Evolutionary conservation across 2,797 vertebrate genomes (phyloP), one percentile per base, ranked within the genome.

Genomic region (Halcyon chelicuti): DNA sequence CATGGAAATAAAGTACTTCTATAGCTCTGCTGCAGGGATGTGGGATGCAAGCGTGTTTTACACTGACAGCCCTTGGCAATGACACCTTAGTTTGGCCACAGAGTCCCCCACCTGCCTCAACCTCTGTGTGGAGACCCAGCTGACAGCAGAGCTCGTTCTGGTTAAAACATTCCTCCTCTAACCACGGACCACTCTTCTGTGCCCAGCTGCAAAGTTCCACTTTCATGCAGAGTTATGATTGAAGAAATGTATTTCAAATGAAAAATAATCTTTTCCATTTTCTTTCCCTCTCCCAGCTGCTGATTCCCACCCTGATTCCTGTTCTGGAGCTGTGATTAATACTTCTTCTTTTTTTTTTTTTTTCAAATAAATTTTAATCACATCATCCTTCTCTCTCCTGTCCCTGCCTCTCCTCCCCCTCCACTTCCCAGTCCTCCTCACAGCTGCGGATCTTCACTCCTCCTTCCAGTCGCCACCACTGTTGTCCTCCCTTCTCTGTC

Each of bases 381-480:
- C 96, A 97, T 97, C 94, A 93, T 97, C 88, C 68, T 95, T 94
- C 79, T 95, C 95, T 93, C 70, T 95, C 83, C 83, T 40, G 12
- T 86, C 54, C 49, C 80, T 68, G 81, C 42, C n/a, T 81, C 54
- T 86, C 87, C 61, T 86, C 86, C 90, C 62, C 79, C 86, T 90
- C 37, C 40, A 60, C 57, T 60, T 44, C 40, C 21, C 29, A 4
- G 52, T 70, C 66, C 58, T 94, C 62, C 80, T 88, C 93, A 83
- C 97, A 98, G 97, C 97, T 98, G 97, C 94, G 90, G 78, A 96
- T 92, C 96, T 78, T 94, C 84, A 94, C 91, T 83, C 84, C 83
- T 88, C 58, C 88, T 96, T 91, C 96, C 67, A 74, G 71, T 77
- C n/a, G 10, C 73, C 60, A 92, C 51, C 20, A 8, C 58, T 72